Conservation (phyloP, 2,888 invertebrate species). For the Pharmacophagus antenor region DNA sequence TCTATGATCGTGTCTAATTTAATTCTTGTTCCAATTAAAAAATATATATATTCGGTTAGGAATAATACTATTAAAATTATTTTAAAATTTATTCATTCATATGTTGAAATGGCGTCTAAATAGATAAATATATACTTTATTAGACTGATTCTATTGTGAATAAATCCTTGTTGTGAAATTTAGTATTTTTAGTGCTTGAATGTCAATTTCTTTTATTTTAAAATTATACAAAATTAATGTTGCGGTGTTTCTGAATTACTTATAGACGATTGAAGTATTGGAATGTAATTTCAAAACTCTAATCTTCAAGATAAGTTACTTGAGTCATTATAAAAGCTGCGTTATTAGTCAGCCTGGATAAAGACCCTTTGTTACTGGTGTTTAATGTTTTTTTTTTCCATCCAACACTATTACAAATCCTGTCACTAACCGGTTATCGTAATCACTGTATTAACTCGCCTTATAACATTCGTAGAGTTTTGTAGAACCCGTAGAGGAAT, state of each 20-base stretch:
- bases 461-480: constrained; percentile 30
- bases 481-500: constrained; percentile 27
- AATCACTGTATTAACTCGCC: constrained; percentile 25
- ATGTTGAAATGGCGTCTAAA: constrained; percentile 19
- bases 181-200: constrained; percentile 20
- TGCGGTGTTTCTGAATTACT: not conserved
- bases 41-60: too few relatives aligned
- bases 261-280: constrained; percentile 13
- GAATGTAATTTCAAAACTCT: constrained; percentile 11
- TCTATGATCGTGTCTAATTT: too few relatives aligned
- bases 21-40: too few relatives aligned
- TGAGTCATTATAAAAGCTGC: constrained; percentile 39
- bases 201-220: constrained; percentile 1
- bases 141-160: constrained; percentile 23
- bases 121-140: not conserved
- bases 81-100: not conserved
- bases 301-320: constrained; percentile 25
- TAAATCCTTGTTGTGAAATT: constrained; percentile 12
- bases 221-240: not conserved
- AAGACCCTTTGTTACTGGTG: constrained; percentile 73
- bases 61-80: too few relatives aligned
- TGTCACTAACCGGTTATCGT: constrained; percentile 54
- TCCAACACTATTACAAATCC: constrained; percentile 60
- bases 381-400: constrained; percentile 40
- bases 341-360: constrained; percentile 59